A percentile compares a stretch with the other conserved stretches of the same genome.
Conservation (phyloP, 2,797 vertebrate genomes). For the Arremon aurantiirostris region DNA sequence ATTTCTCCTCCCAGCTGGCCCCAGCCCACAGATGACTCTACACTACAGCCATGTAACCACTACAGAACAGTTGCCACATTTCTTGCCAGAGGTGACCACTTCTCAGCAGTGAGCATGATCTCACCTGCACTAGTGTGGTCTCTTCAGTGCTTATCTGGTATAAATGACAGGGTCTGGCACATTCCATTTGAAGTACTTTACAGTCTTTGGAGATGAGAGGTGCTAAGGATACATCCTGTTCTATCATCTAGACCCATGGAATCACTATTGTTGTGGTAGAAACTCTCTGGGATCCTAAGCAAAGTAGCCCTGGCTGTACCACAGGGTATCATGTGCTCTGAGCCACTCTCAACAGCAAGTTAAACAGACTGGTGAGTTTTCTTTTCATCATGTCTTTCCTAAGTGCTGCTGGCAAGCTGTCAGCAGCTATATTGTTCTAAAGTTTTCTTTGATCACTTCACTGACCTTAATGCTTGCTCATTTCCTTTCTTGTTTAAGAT, state of each 20-base stretch:
- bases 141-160: not conserved
- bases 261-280: not conserved
- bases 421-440: not conserved
- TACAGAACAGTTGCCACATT: not conserved
- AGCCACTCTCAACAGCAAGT: not conserved
- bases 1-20: constrained; percentile 26
- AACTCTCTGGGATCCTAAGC: not conserved
- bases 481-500: constrained; percentile 24
- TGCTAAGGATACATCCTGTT: not conserved
- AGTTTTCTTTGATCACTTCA: not conserved
- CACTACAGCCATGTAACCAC: not conserved
- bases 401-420: not conserved
- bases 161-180: not conserved
- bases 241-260: not conserved
- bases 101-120: not conserved
- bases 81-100: constrained; percentile 11
- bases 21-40: constrained; percentile 22
- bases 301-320: not conserved
- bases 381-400: not conserved
- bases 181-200: not conserved
- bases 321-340: not conserved
- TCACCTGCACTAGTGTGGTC: constrained; percentile 10
- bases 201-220: not conserved
- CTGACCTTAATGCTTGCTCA: not conserved
- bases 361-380: not conserved